These are phyloP conservation scores for Pyrrhosoma nymphula DNA, from an alignment of 2,888 invertebrate species.

Conservation along the genomic window DNA sequence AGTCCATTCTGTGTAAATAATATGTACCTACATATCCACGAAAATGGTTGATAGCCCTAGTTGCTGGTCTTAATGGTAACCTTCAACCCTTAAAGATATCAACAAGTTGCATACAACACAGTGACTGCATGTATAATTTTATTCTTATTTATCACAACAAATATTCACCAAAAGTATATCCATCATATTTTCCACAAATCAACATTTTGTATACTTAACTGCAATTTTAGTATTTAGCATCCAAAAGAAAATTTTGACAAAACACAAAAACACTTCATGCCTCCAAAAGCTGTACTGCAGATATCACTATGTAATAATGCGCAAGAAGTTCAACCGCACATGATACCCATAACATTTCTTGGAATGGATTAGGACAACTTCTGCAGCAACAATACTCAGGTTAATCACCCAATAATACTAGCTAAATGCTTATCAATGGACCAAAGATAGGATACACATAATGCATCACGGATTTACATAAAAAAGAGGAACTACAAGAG, in stretches of 20 bases:
- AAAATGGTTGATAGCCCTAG: too few species aligned
- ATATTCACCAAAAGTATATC: slow-evolving; percentile 19
- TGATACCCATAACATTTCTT: neutral
- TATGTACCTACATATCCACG: too few species aligned
- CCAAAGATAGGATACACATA: neutral
- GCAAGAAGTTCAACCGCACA: neutral
- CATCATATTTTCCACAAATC: neutral
- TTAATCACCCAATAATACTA: neutral
- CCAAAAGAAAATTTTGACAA: neutral
- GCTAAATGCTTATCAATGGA: neutral
- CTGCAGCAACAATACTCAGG: neutral
- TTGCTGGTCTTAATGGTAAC: too few species aligned
- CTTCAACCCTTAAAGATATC: too few species aligned
- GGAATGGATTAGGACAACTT: neutral
- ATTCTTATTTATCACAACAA: neutral
- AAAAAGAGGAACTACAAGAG: neutral
- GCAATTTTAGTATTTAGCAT: neutral
- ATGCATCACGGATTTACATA: neutral
- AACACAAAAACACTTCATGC: neutral
- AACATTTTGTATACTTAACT: neutral
- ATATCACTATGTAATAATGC: too few species aligned
- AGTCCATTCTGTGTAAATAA: too few species aligned
- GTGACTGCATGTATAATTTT: neutral
- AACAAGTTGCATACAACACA: neutral
- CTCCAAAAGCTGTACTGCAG: neutral